Percentiles rank a stretch among this genome's conserved stretches.
phyloP scores from a whole-genome alignment of 2,888 invertebrate genomes.

The Nineta flava region DNA sequence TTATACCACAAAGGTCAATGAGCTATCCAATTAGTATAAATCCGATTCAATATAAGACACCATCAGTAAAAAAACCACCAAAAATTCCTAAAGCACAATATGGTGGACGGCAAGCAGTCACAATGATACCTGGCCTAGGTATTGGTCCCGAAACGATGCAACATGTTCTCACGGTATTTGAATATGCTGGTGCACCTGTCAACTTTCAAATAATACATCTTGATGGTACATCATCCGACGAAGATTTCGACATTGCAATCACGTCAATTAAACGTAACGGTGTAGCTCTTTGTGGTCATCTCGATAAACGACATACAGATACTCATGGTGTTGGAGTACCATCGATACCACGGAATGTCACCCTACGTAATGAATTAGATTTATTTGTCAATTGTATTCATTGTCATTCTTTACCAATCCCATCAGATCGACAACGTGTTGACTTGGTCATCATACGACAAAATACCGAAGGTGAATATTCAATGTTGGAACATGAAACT shows the following conservation, averaged over 20 bases:
- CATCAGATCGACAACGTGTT: conserved; percentile 28
- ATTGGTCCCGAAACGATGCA: conserved; percentile 22
- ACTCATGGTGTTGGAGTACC: conserved; percentile 18
- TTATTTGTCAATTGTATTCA: conserved; percentile 39
- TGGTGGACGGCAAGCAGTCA: conserved; percentile 15
- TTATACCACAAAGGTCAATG: too few relatives aligned
- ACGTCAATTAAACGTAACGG: conserved; percentile 22
- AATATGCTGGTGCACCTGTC: conserved; percentile 19
- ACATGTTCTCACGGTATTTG: conserved; percentile 19
- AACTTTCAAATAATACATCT: conserved; percentile 20
- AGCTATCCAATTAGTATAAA: too few relatives aligned
- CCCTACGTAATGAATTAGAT: conserved; percentile 33
- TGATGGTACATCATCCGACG: conserved; percentile 7
- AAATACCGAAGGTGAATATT: conserved; percentile 49
- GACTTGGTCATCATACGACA: conserved; percentile 43
- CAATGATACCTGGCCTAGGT: conserved; percentile 18
- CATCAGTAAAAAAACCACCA: too few relatives aligned
- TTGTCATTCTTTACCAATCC: conserved; percentile 33
- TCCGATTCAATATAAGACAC: too few relatives aligned
- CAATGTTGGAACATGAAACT: conserved; percentile 42
- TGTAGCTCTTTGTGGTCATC: conserved; percentile 27
- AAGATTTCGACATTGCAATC: conserved; percentile 12
- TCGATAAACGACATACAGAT: conserved; percentile 26
- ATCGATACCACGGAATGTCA: conserved; percentile 32
- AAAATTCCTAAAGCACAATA: conserved; percentile 5